Evolutionary conservation across 1,140 invertebrate genomes (phyloP), one percentile per base, ranked within the genome.

Genomic region (Zaprionus ornatus): DNA sequence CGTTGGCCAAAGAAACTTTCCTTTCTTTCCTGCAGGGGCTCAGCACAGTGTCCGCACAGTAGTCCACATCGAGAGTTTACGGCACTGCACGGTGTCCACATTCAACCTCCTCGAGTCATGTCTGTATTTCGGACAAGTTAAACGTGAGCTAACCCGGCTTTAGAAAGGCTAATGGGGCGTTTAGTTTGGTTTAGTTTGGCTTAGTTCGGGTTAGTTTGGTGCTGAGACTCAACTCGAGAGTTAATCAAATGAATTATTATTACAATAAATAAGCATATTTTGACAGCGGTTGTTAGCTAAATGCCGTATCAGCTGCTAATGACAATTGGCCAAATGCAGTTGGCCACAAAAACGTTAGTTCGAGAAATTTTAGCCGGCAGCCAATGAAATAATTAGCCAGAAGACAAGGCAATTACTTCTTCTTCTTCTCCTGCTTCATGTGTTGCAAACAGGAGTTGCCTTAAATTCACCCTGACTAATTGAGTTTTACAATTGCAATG

Each of bases 241-340:
- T 88, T 87, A 87, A 90, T 87, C 84, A 90, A 87, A 88, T 88
- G 85, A 90, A 90, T 88, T 88, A 88, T 88, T 90, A 88, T 90
- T 88, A 90, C 85, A 77, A 77, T 77, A 77, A 77, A 77, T 77
- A 75, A 75, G 67, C 73, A 77, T 67, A 77, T 73, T 77, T 67
- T 77, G 70, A 67, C 74, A 77, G 69, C 56, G 52, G 50, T 77
- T 77, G 74, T 77, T 77, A 67, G 59, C 69, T 50, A 77, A 77
- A 74, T 77, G 74, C 56, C 70, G 57, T 77, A 66, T 77, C 70
- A 77, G 62, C 63, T 73, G 62, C 70, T 77, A 77, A 77, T 77
- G 74, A 72, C 74, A 60, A 72, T 50, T 60, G 42, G 17, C 27
- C 27, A 48, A 66, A 32, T 23, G 13, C 1, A n/a, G 21, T 50